Evolutionary conservation across 2,888 invertebrate species (phyloP), one percentile per base, ranked within the genome.

Genomic region (Leptothorax acervorum): DNA sequence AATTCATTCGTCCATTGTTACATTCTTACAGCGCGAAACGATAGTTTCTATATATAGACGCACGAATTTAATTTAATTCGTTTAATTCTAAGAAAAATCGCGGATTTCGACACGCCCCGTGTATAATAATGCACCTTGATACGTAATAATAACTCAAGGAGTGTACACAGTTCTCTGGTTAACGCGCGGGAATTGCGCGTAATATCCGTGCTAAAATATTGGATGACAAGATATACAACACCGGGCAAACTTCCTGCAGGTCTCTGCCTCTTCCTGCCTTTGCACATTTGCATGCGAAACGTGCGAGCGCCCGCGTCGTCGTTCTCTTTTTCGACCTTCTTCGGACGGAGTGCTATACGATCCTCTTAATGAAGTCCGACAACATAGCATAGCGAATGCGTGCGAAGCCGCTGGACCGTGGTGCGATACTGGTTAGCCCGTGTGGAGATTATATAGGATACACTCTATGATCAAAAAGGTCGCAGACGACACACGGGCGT

Each of bases 311-410:
- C 42, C 31, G 15, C 31, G 18, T 79, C 35, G 57, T 70, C 57
- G 31, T 79, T 57, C 57, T 79, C 79, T 70, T 71, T 79, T 79
- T 79, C 84, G 81, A 86, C 84, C 89, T 90, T 85, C 86, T 71
- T 55, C 85, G 60, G 63, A 65, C 62, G n/a, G 87, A 83, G 78
- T 89, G 89, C 83, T 90, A 90, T 90, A 89, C 85, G 89, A 89
- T 87, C 88, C 87, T 85, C 91, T 88, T 90, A 90, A 90, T 86
- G 91, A 90, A 90, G 90, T 84, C 87, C 76, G 90, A 90, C 90
- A 90, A 79, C 86, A 89, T 86, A 86, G 87, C 86, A 66, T 85
- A 78, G 85, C 84, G 85, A 83, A 81, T 71, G 83, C 79, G 81
- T 63, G 55, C 76, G 76, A 66, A 86, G 51, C 51, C 82, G 87